Evolutionary conservation across 2,888 invertebrate genomes (phyloP), one percentile per base, ranked within the genome.

Genomic region (Drosophila anomelani): DNA sequence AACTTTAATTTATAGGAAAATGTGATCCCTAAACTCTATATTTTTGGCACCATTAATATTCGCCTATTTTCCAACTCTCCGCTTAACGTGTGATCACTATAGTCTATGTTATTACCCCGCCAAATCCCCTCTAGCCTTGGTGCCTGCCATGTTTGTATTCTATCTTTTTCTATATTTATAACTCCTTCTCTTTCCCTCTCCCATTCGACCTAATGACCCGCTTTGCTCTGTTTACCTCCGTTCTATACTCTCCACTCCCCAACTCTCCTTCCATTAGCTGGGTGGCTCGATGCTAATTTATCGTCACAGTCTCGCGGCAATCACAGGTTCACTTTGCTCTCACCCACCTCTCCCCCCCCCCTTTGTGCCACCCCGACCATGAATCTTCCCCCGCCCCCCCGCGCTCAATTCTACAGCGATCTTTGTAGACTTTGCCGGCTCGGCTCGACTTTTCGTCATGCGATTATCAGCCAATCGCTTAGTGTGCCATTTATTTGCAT

Each of bases 381-480:
- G 15, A 39, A 26, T 49, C 23, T 32, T 29, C 9, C 29, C 32
- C 17, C 43, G 3, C n/a, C n/a, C 53, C 6, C 47, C 38, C 39
- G 10, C n/a, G 23, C 26, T 10, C 57, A 39, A 17, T 43, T 58
- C 29, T 46, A 29, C 20, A 32, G n/a, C 39, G 67, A 68, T 68
- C 68, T 68, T 56, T 69, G 68, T 69, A 68, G 54, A 55, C 38
- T 63, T 54, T 58, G 67, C 61, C 63, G 56, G 76, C 59, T 64
- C 60, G 56, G 76, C 59, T 69, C 78, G 59, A 63, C 72, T 68
- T 71, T 78, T 84, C 84, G 84, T 84, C 84, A 84, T 84, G 84
- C 84, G 88, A 84, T 84, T 84, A 84, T 84, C 84, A 84, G 84
- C 81, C 84, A 88, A 88, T 84, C 86, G 84, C 87, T 88, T 84